phyloP scores from a whole-genome alignment of 92 coral and sea anemone genomes.

The Siderastrea siderea region DNA sequence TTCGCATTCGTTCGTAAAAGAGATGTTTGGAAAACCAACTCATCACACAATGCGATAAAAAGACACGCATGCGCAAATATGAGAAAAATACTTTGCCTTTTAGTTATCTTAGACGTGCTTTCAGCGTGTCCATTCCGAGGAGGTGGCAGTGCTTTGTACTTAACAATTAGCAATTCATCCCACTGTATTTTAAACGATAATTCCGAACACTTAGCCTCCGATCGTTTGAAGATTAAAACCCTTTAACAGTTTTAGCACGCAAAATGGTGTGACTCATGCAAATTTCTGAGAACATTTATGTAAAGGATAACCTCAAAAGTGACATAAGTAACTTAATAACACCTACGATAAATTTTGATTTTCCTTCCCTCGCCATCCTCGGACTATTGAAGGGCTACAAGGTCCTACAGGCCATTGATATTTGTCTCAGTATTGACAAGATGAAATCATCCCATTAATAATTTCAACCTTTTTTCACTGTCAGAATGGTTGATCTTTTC shows the following conservation, averaged over 20 bases:
- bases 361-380: neutral
- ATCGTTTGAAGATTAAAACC: neutral
- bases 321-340: neutral
- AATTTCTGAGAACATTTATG: neutral
- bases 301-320: neutral
- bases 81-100: neutral
- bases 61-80: neutral
- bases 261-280: neutral
- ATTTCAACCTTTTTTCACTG: neutral
- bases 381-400: neutral
- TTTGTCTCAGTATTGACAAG: neutral
- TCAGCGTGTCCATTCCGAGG: neutral
- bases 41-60: neutral
- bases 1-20: neutral
- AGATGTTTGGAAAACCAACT: neutral
- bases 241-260: neutral
- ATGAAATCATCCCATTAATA: neutral
- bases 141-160: neutral
- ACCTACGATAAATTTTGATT: conserved; percentile 11
- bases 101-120: neutral
- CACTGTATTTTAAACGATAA: neutral
- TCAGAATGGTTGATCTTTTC: too few relatives aligned
- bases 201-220: neutral
- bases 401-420: neutral
- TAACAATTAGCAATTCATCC: neutral